Percentiles rank a stretch among this genome's conserved stretches.
These are phyloP conservation scores for Axea sp. DNA, from an alignment of 2,888 invertebrate species.

Conservation along the genomic window DNA sequence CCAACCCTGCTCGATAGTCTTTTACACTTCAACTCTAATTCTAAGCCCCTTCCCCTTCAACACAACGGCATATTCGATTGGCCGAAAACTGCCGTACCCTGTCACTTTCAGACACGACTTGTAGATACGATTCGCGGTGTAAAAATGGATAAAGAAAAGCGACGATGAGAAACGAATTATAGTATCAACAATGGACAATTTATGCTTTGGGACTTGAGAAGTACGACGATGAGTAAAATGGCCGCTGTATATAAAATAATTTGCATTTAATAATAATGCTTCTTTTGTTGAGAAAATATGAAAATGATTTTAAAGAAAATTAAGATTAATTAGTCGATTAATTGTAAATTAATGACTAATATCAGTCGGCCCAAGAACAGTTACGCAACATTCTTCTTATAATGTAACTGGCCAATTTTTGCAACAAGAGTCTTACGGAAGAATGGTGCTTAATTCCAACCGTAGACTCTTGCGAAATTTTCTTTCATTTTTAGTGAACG, in stretches of 20 bases:
- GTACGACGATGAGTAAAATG: conserved; percentile 19
- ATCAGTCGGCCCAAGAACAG: conserved; percentile 65
- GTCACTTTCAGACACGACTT: conserved; percentile 40
- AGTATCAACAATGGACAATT: background rate
- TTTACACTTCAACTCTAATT: conserved; percentile 42
- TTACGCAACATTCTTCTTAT: conserved; percentile 75
- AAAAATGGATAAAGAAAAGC: conserved; percentile 26
- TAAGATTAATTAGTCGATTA: conserved; percentile 15
- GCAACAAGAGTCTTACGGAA: conserved; percentile 20
- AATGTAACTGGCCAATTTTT: conserved; percentile 71
- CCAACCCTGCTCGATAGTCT: conserved; percentile 76
- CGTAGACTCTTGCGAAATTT: conserved; percentile 27
- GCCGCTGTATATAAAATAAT: conserved; percentile 58
- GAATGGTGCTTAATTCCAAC: conserved; percentile 9
- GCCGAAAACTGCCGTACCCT: conserved; percentile 49
- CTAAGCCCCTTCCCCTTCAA: background rate
- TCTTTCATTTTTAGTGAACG: conserved; percentile 43
- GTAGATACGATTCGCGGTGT: conserved; percentile 58
- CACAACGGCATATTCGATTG: conserved; percentile 32
- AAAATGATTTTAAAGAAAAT: conserved; percentile 13
- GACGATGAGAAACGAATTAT: conserved; percentile 1
- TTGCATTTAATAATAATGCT: conserved; percentile 57
- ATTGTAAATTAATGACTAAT: conserved; percentile 12
- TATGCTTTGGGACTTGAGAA: conserved; percentile 1
- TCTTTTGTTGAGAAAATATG: conserved; percentile 44